These are phyloP conservation scores for Nomada ferruginata DNA, from an alignment of 2,888 invertebrate species.

Conservation along the genomic window DNA sequence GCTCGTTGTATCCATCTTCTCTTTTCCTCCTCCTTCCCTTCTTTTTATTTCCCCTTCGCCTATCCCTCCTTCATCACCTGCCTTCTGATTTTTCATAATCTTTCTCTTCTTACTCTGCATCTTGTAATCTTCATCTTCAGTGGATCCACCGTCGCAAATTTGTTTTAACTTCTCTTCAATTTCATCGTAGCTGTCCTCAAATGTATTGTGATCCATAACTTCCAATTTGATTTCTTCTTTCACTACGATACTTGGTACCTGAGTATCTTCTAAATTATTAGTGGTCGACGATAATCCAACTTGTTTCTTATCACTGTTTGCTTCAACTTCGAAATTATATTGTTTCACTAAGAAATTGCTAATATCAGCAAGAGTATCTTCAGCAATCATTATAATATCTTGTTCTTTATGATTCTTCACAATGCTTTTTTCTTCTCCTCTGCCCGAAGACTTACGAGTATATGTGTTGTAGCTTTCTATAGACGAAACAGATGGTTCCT, in stretches of 20 bases:
- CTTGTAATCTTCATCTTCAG: conserved; percentile 49
- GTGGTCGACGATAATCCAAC: background rate
- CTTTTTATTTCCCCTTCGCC: background rate
- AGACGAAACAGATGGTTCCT: conserved; percentile 28
- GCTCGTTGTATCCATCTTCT: conserved; percentile 10
- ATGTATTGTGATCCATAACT: conserved; percentile 54
- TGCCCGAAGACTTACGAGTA: conserved; percentile 12
- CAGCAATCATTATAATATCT: conserved; percentile 59
- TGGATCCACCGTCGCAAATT: conserved; percentile 66
- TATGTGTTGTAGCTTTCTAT: background rate
- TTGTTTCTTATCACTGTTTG: conserved; percentile 9
- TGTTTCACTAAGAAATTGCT: background rate
- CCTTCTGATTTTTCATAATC: conserved; percentile 11
- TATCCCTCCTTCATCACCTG: background rate
- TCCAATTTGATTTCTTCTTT: conserved; percentile 71
- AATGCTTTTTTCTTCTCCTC: conserved; percentile 26
- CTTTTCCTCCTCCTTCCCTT: background rate
- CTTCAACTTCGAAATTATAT: conserved; percentile 2
- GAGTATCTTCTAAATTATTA: conserved; percentile 3
- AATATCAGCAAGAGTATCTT: conserved; percentile 46
- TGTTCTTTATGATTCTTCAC: conserved; percentile 51
- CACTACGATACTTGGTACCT: conserved; percentile 13
- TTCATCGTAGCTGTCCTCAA: conserved; percentile 75
- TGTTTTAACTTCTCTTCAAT: conserved; percentile 77
- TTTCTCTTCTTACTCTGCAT: conserved; percentile 1